phyloP scores from a whole-genome alignment of 2,113 vertebrate genomes.

The Dendrocopos noguchii region DNA sequence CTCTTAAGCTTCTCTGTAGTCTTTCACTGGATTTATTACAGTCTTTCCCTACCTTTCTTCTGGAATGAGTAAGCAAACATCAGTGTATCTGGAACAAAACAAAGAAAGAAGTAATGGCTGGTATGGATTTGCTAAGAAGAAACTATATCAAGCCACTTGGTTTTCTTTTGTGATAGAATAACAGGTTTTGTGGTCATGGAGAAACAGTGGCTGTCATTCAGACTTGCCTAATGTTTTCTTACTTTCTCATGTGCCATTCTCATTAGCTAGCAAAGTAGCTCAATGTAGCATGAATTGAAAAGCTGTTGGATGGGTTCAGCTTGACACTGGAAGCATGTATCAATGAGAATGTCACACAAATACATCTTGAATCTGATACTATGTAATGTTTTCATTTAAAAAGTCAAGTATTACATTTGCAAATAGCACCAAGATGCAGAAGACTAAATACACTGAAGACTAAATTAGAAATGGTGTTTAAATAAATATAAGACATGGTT shows the following conservation, averaged over 20 bases:
- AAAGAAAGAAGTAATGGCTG: not conserved
- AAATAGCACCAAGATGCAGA: not conserved
- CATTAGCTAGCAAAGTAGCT: not conserved
- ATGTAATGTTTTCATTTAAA: not conserved
- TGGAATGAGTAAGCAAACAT: not conserved
- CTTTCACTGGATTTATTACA: not conserved
- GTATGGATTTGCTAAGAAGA: not conserved
- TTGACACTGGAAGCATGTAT: not conserved
- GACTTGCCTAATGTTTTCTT: not conserved
- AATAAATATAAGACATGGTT: not conserved
- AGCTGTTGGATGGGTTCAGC: not conserved
- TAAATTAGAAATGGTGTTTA: not conserved
- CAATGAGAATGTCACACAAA: not conserved
- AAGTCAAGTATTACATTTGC: not conserved
- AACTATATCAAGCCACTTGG: not conserved
- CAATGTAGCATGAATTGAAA: not conserved
- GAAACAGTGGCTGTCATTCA: not conserved
- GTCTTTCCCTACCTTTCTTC: not conserved
- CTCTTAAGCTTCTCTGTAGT: not conserved
- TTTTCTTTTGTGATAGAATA: not conserved
- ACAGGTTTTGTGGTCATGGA: not conserved
- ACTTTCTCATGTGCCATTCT: not conserved
- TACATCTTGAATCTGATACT: not conserved
- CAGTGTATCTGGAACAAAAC: not conserved
- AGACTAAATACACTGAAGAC: not conserved